phyloP scores from a whole-genome alignment of 1,140 invertebrate species.

The Trichomalopsis sarcophagae region DNA sequence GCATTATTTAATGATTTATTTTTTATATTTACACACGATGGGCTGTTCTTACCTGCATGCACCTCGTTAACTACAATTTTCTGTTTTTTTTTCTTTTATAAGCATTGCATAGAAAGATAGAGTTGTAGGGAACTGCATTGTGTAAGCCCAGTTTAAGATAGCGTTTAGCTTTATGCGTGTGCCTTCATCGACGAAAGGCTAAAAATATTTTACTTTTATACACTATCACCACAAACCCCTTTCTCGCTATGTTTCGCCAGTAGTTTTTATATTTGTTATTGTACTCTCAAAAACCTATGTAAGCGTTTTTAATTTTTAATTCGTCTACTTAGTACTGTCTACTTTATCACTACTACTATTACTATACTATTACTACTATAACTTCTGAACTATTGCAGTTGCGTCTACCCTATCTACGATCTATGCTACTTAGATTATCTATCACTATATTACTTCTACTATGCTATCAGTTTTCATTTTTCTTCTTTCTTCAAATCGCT shows the following conservation, averaged over 20 bases:
- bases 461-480: slow-evolving; percentile 53
- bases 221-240: slow-evolving; percentile 42
- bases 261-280: slow-evolving; percentile 55
- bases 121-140: slow-evolving; percentile 18
- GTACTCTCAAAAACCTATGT: slow-evolving; percentile 50
- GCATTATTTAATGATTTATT: slow-evolving; percentile 29
- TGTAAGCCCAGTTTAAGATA: slow-evolving; percentile 30
- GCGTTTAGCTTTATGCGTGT: slow-evolving; percentile 46
- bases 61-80: slow-evolving; percentile 37
- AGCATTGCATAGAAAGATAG: slow-evolving; percentile 25
- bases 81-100: slow-evolving; percentile 16
- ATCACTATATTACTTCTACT: slow-evolving; percentile 51
- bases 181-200: slow-evolving; percentile 35
- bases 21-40: slow-evolving; percentile 19
- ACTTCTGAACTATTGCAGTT: slow-evolving; percentile 42
- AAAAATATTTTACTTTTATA: slow-evolving; percentile 31
- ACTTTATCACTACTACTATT: slow-evolving; percentile 12
- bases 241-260: slow-evolving; percentile 49
- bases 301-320: slow-evolving; percentile 52
- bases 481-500: slow-evolving; percentile 30
- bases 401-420: slow-evolving; percentile 49
- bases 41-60: slow-evolving; percentile 10
- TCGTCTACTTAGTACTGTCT: slow-evolving; percentile 45
- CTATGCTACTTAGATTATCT: slow-evolving; percentile 50
- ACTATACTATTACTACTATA: slow-evolving; percentile 35